Conservation (phyloP, 2,888 invertebrate species). For the Mesopsocus fuscifrons region DNA sequence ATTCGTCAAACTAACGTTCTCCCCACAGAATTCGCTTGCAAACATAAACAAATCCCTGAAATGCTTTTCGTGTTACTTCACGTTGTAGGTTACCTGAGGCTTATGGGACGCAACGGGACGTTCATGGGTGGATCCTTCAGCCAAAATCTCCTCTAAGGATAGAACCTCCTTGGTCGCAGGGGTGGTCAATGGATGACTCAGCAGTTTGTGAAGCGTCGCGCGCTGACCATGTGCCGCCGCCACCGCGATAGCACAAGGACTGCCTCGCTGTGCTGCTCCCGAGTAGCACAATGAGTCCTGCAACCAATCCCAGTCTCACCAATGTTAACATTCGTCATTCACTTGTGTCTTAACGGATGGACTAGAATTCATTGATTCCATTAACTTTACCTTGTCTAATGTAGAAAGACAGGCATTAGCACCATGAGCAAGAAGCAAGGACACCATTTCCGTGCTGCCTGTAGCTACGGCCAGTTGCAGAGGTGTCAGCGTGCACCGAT, state of each 20-base stretch:
- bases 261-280: constrained; percentile 62
- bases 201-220: constrained; percentile 51
- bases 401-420: constrained; percentile 79
- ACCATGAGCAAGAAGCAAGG: constrained; percentile 59
- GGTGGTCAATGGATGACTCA: constrained; percentile 50
- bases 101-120: constrained; percentile 17
- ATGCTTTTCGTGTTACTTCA: no score
- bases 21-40: no score
- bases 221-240: constrained; percentile 79
- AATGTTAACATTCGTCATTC: no score
- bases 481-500: constrained; percentile 73
- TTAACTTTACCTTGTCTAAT: constrained; percentile 24
- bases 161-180: constrained; percentile 51
- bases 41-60: no score
- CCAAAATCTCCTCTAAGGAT: constrained; percentile 75
- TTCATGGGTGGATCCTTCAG: constrained; percentile 44
- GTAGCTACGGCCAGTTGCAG: constrained; percentile 69
- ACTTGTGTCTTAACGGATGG: no score
- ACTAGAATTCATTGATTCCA: no score
- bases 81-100: constrained; percentile 6
- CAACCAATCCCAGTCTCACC: no score
- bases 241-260: constrained; percentile 54
- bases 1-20: no score
- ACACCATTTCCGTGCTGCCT: constrained; percentile 61
- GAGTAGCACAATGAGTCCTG: constrained; percentile 73